Evolutionary conservation across 2,888 invertebrate genomes (phyloP), one percentile per base, ranked within the genome.

Genomic region (Plebejus anna): DNA sequence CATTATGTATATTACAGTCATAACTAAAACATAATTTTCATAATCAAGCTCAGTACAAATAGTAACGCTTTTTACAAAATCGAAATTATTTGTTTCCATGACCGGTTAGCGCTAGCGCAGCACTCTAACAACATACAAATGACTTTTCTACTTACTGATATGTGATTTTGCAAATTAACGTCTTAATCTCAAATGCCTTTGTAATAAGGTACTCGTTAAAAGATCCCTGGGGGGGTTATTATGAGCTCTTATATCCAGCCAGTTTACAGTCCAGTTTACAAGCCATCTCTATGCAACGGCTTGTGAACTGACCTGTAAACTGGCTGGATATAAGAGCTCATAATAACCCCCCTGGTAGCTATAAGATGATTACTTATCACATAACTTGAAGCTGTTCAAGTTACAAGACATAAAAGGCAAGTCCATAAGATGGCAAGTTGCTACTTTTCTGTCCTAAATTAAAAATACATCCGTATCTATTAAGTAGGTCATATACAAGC

Each of bases 351-450:
- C 16, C 4, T 32, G 16, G 32, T 28, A 73, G 73, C 32, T 36
- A 51, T 51, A 72, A 47, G 72, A 51, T 16, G 47, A 72, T 55
- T 51, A 51, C 13, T 51, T 51, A 73, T 55, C 47, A 72, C 28
- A 72, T 32, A 66, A 66, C 61, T 86, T 81, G 82, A 84, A 85
- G 87, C 80, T 81, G 84, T 83, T 85, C 85, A 84, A 82, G 82
- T 85, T 66, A 11, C 13, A 86, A 28, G 55, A 73, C 51, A 84
- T 47, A 83, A 79, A 89, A 89, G 89, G 90, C 91, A 91, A 89
- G 90, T 88, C 82, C 84, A 86, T 88, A 83, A 86, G 78, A 90
- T 90, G 90, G 90, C 91, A 90, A 90, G 88, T 89, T 83, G 84
- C 86, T 86, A 83, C 87, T 85, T 85, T 87, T 85, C 76, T 86